Evolutionary conservation across 2,888 invertebrate genomes (phyloP).

Genomic region (Stratiomys singularior): DNA sequence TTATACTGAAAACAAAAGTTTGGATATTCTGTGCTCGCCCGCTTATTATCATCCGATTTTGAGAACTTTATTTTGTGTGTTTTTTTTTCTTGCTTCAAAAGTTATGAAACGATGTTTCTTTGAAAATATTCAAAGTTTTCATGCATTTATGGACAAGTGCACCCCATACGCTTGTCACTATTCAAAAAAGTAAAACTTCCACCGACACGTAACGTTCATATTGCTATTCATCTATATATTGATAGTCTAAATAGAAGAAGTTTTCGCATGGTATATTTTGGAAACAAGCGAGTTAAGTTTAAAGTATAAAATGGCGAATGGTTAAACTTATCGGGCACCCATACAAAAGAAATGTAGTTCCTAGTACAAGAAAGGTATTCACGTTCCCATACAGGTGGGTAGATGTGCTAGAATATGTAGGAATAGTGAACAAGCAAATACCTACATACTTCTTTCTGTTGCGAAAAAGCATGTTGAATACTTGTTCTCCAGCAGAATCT

Average conservation of each 20-base stretch:
- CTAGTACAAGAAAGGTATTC: neutral
- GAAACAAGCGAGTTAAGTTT: conserved; percentile 5
- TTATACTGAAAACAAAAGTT: no score
- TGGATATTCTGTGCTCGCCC: no score
- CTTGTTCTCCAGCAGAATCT: conserved; percentile 3
- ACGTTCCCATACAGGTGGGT: no score
- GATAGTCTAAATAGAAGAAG: conserved; percentile 2
- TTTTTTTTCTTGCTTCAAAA: no score
- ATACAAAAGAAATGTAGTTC: neutral
- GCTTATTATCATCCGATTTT: no score
- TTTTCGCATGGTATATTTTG: neutral
- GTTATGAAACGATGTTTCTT: no score
- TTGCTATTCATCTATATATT: conserved; percentile 3
- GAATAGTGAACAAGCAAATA: neutral
- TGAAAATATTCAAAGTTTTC: no score
- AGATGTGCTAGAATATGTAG: neutral
- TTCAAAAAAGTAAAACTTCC: no score
- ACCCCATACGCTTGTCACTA: no score
- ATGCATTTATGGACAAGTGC: no score
- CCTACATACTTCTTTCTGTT: neutral
- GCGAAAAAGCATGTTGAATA: neutral
- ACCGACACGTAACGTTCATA: neutral
- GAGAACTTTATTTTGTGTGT: no score
- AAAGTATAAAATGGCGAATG: neutral
- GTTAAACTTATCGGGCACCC: neutral